Evolutionary conservation across 92 coral and sea anemone species (phyloP), one percentile per base, ranked within the genome.

Genomic region (Metridium senile): DNA sequence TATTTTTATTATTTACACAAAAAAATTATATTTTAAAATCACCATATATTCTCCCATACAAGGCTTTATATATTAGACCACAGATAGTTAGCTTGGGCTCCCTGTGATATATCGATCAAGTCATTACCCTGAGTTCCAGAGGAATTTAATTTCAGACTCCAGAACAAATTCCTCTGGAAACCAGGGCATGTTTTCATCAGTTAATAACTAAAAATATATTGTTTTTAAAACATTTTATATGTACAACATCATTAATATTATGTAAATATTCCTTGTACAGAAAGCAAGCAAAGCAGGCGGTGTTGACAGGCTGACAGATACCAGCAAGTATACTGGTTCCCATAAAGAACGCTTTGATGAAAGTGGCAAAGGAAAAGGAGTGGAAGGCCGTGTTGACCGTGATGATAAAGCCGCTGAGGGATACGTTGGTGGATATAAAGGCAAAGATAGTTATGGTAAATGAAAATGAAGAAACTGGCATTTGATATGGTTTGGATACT

Each of bases 271-370:
- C 13, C 13, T 39, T 39, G 13, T 62, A 49, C 84, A 94, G 98
- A 94, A 94, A 94, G 82, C 84, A 61, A 80, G 78, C 27, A 94
- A 92, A 72, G 80, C 93, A 16, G 98, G 98, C 1, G 98, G 86
- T 1, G 98, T 94, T 11, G 97, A 89, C 72, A 87, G 98, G 28
- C 81, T 95, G 52, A 95, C 99, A 29, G 99, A 95, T 63, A 85
- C 99, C 31, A 86, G 93, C 67, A 84, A 89, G 67, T 95, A 95
- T 81, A 95, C 99, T 58, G 99, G 99, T 26, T 89, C 97, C 13
- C 99, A 95, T 82, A 95, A 95, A 81, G 99, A 95, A 61, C 87
- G 99, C 52, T 95, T 95, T 83, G 99, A 95, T 71, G 97, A 89
- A 1, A 23, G 88, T 21, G 99, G 99, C 34, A 92, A 95, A 61